A percentile compares a stretch with the other conserved stretches of the same genome.
phyloP scores from a whole-genome alignment of 2,797 vertebrate species.

The Tolypeutes matacus region DNA sequence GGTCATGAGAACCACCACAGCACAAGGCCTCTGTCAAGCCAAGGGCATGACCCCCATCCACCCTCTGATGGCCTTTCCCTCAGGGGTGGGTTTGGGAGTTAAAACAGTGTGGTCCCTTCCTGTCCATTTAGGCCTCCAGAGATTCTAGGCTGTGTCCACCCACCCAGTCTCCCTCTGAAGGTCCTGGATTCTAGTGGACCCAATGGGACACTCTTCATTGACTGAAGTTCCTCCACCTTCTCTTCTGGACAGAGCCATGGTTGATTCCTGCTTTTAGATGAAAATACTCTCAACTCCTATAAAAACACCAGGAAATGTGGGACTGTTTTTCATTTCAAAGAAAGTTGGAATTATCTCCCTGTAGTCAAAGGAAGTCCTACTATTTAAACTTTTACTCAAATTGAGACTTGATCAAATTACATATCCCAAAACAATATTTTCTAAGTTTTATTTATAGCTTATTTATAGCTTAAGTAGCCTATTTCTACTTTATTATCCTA shows the following conservation, averaged over 20 bases:
- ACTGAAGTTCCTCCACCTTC: neutral
- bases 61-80: neutral
- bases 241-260: neutral
- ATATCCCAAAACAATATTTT: neutral
- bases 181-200: neutral
- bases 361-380: neutral
- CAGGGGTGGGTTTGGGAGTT: neutral
- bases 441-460: neutral
- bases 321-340: neutral
- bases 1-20: neutral
- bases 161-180: neutral
- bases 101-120: neutral
- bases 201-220: too few species aligned
- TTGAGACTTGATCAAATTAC: neutral
- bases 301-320: neutral
- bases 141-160: accelerated
- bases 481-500: neutral
- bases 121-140: neutral
- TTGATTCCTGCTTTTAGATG: neutral
- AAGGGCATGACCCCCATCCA: too few species aligned
- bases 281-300: neutral
- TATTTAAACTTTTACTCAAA: neutral
- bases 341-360: neutral
- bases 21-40: neutral
- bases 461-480: neutral